Percentiles rank a stretch among this genome's conserved stretches.
Conservation (phyloP, 2,113 vertebrate genomes). For the Ancistrus triradiatus region DNA sequence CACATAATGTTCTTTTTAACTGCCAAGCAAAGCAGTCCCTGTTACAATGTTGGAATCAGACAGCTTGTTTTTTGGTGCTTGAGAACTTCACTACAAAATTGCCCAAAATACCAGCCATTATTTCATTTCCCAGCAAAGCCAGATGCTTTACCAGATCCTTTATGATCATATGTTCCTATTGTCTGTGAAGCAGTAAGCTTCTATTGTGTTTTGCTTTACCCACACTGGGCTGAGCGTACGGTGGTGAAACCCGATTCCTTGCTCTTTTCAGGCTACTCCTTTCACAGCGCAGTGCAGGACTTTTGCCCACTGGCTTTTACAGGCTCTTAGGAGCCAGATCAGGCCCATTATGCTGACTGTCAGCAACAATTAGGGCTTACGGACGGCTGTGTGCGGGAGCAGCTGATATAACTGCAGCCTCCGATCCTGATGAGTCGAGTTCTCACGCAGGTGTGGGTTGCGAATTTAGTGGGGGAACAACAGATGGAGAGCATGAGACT, state of each 20-base stretch:
- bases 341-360: slow-evolving; percentile 34
- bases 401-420: slow-evolving; percentile 16
- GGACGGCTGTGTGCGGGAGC: slow-evolving; percentile 16
- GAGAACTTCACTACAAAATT: too few species aligned
- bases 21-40: too few species aligned
- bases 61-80: too few species aligned
- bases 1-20: too few species aligned
- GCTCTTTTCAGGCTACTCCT: slow-evolving; percentile 17
- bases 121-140: too few species aligned
- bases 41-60: too few species aligned
- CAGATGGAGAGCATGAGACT: not conserved
- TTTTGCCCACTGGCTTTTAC: slow-evolving; percentile 36
- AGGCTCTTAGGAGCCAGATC: slow-evolving; percentile 21
- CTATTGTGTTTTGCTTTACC: slow-evolving; percentile 18
- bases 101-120: too few species aligned
- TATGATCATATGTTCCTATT: slow-evolving; percentile 5
- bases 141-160: too few species aligned
- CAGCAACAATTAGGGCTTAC: slow-evolving; percentile 35
- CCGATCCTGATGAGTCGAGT: not conserved
- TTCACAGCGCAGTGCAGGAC: slow-evolving; percentile 32
- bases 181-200: slow-evolving; percentile 2
- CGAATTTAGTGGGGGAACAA: slow-evolving; percentile 11
- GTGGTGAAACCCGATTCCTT: slow-evolving; percentile 37
- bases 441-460: slow-evolving; percentile 1
- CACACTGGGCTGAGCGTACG: not conserved